Percentiles rank a stretch among this genome's conserved stretches.
These are phyloP conservation scores for Sclerodermus sp. DNA, from an alignment of 2,888 invertebrate species.

Conservation along the genomic window DNA sequence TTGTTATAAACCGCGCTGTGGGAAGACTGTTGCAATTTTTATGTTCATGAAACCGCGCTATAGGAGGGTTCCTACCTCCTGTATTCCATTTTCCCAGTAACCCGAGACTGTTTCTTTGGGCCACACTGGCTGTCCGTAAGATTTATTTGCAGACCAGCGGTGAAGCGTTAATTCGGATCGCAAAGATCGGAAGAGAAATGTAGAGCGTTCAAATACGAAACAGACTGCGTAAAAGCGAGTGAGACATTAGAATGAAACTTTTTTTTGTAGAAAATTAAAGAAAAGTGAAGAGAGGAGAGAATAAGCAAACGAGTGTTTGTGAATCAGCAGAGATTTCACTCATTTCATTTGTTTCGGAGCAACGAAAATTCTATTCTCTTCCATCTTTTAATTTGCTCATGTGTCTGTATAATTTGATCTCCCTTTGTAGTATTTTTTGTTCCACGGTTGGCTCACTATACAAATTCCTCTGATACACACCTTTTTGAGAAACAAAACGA, in stretches of 20 bases:
- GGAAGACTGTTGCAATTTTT: too few relatives aligned
- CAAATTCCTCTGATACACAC: constrained; percentile 20
- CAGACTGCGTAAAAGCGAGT: too few relatives aligned
- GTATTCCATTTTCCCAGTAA: too few relatives aligned
- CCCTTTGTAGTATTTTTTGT: constrained; percentile 19
- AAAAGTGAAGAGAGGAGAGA: too few relatives aligned
- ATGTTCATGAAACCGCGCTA: too few relatives aligned
- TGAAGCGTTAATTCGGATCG: constrained; percentile 33
- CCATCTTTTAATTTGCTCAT: constrained; percentile 25
- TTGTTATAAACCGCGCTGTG: too few relatives aligned
- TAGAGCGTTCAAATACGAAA: too few relatives aligned
- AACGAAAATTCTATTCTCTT: constrained; percentile 25
- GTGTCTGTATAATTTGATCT: constrained; percentile 31
- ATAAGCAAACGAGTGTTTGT: neutral
- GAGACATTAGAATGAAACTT: too few relatives aligned
- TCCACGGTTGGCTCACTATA: constrained; percentile 4
- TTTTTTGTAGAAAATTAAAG: too few relatives aligned
- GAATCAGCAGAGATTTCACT: constrained; percentile 18
- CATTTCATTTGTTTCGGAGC: constrained; percentile 27
- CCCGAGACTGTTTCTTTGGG: too few relatives aligned
- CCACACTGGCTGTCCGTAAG: constrained; percentile 24
- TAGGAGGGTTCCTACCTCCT: too few relatives aligned
- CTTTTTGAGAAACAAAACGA: constrained; percentile 5
- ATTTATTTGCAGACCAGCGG: constrained; percentile 35
- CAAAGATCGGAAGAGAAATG: constrained; percentile 19